phyloP scores from a whole-genome alignment of 1,140 invertebrate species.

The Dolichoris vasculosae region DNA sequence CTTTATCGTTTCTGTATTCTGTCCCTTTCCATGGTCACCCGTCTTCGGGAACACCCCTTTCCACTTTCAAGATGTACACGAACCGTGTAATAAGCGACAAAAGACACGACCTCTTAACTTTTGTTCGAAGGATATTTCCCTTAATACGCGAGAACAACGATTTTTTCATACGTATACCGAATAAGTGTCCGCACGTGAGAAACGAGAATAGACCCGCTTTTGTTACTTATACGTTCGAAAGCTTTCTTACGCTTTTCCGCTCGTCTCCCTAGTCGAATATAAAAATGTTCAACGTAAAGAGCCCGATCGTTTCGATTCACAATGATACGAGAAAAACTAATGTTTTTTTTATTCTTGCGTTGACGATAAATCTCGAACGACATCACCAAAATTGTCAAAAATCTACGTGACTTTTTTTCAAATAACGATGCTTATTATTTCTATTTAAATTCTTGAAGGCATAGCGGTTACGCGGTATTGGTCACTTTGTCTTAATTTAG shows the following conservation, averaged over 20 bases:
- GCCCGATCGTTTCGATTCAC: no score
- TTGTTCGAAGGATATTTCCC: conserved; percentile 18
- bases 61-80: not conserved
- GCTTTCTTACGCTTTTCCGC: not conserved
- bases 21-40: no score
- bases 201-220: not conserved
- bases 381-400: not conserved
- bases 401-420: not conserved
- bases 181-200: conserved; percentile 17
- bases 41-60: not conserved
- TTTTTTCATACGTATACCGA: not conserved
- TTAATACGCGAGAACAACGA: not conserved
- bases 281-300: not conserved
- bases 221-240: not conserved
- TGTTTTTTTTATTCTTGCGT: not conserved
- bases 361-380: no score
- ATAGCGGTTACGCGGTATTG: no score
- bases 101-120: conserved; percentile 15
- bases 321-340: not conserved
- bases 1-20: not conserved
- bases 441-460: no score
- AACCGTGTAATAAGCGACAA: conserved; percentile 25
- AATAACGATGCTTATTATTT: no score
- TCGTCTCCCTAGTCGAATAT: not conserved
- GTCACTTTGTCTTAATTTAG: no score